Conservation (phyloP, 2,888 invertebrate species). For the Euproctis similis region DNA sequence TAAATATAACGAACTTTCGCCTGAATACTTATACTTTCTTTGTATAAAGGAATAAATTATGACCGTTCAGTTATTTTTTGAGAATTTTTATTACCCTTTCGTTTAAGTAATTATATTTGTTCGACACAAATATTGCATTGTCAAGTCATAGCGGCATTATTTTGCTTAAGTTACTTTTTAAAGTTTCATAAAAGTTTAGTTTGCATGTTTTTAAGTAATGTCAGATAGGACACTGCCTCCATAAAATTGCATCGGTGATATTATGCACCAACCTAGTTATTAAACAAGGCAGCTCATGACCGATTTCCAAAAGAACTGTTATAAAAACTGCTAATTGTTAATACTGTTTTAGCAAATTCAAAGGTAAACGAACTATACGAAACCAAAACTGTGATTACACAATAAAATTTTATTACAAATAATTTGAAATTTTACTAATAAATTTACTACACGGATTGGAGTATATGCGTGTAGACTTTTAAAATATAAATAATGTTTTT, state of each 20-base stretch:
- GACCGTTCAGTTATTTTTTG: slow-evolving; percentile 1
- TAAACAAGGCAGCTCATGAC: slow-evolving; percentile 8
- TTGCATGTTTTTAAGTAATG: too few relatives aligned
- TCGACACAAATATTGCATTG: slow-evolving; percentile 1
- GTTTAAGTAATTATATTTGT: neutral
- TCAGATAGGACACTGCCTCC: too few relatives aligned
- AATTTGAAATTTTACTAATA: slow-evolving; percentile 15
- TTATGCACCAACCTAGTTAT: too few relatives aligned
- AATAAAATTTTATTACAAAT: slow-evolving; percentile 19
- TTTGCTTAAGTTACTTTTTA: too few relatives aligned
- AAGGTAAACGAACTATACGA: slow-evolving; percentile 17
- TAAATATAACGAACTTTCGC: slow-evolving; percentile 36
- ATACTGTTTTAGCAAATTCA: slow-evolving; percentile 7
- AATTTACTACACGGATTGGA: slow-evolving; percentile 30
- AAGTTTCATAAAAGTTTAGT: too few relatives aligned
- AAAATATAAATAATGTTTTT: neutral
- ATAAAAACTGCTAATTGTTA: slow-evolving; percentile 13
- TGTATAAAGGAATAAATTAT: slow-evolving; percentile 7
- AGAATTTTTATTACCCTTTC: neutral
- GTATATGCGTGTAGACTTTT: slow-evolving; percentile 26
- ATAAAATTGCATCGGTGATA: too few relatives aligned
- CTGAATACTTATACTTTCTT: slow-evolving; percentile 15
- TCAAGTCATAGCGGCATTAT: too few relatives aligned
- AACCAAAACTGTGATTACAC: slow-evolving; percentile 12
- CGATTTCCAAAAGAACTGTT: slow-evolving; percentile 9